Evolutionary conservation across 2,797 vertebrate genomes (phyloP).

Genomic region (Loriculus beryllinus): DNA sequence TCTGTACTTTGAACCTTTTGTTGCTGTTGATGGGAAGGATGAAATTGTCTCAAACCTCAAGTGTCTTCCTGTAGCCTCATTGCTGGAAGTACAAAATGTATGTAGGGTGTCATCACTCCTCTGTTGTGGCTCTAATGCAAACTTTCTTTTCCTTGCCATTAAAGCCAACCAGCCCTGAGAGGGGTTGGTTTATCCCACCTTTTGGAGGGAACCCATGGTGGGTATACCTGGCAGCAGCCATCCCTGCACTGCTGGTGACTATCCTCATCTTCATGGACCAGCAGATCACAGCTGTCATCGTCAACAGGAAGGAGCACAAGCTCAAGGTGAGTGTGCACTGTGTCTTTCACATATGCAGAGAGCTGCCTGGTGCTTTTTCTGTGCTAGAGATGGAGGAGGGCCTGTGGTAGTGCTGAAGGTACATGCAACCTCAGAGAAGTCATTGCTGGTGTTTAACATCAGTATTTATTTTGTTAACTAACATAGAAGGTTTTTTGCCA

Average conservation of each 20-base stretch:
- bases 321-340: conserved; percentile 84
- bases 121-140: background rate
- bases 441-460: background rate
- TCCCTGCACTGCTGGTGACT: conserved; percentile 93
- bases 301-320: conserved; percentile 98
- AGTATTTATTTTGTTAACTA: background rate
- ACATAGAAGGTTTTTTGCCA: background rate
- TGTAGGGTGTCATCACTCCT: background rate
- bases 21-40: background rate
- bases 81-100: background rate
- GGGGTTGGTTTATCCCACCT: conserved; percentile 92
- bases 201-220: conserved; percentile 98
- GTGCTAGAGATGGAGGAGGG: background rate
- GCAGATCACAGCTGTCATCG: conserved; percentile 96
- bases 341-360: accelerated
- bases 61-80: background rate
- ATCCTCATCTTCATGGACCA: conserved; percentile 99
- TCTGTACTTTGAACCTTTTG: background rate
- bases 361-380: background rate
- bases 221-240: conserved; percentile 89
- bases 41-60: background rate
- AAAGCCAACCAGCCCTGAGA: conserved; percentile 89
- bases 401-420: background rate
- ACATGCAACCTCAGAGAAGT: background rate
- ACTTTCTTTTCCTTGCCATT: conserved; percentile 3